A percentile compares a stretch with the other conserved stretches of the same genome.
phyloP scores from a whole-genome alignment of 2,888 invertebrate species.

The Caenorhabditis panamensis region DNA sequence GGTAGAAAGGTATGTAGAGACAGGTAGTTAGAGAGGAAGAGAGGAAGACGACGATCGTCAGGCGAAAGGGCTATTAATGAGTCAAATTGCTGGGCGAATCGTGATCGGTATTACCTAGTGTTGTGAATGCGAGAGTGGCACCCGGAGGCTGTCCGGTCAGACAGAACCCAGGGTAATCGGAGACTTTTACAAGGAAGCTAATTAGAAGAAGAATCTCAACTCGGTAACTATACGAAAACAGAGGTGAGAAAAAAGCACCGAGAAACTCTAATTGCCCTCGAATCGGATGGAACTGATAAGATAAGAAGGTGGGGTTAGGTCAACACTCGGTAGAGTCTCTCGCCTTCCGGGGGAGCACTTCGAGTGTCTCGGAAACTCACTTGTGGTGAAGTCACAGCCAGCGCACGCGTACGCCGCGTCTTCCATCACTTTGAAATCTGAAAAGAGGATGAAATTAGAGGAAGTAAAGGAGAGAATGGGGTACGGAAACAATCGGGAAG shows the following conservation, averaged over 20 bases:
- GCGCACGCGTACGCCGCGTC: constrained; percentile 72
- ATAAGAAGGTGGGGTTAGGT: constrained; percentile 17
- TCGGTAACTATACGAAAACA: not conserved
- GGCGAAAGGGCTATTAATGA: constrained; percentile 59
- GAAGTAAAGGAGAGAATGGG: not conserved
- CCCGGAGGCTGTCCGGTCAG: not conserved
- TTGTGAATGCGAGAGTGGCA: constrained; percentile 13
- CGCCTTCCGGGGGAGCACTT: constrained; percentile 9
- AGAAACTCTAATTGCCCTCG: constrained; percentile 13
- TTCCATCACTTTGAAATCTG: constrained; percentile 70
- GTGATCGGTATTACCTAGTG: constrained; percentile 40
- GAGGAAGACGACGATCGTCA: constrained; percentile 15
- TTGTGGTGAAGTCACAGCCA: constrained; percentile 69
- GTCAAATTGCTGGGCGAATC: constrained; percentile 44
- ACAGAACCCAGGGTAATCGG: not conserved
- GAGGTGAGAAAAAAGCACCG: constrained; percentile 1
- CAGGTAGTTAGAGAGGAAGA: not conserved
- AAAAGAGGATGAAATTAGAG: constrained; percentile 43
- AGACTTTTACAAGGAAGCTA: not conserved
- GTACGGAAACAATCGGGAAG: constrained; percentile 12
- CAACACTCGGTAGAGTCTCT: not conserved
- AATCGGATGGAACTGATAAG: constrained; percentile 14
- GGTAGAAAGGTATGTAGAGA: constrained; percentile 23
- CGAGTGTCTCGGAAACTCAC: constrained; percentile 59
- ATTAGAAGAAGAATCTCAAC: not conserved